Percentiles rank a stretch among this genome's conserved stretches.
These are phyloP conservation scores for Cyclura pinguis DNA, from an alignment of 2,797 vertebrate species.

Conservation along the genomic window DNA sequence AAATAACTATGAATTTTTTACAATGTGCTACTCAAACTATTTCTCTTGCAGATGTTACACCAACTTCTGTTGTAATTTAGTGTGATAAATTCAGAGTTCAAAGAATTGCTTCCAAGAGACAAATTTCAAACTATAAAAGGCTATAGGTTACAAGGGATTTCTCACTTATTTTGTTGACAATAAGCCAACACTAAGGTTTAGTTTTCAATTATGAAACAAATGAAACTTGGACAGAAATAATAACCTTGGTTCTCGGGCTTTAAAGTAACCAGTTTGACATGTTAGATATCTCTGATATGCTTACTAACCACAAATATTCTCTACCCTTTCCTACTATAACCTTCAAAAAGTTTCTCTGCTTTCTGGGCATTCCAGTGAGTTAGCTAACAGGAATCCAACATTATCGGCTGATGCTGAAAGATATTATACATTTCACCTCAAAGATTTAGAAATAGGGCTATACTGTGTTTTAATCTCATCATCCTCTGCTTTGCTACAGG, in stretches of 20 bases:
- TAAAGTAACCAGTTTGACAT: not conserved
- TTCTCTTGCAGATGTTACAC: not conserved
- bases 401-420: not conserved
- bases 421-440: not conserved
- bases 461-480: not conserved
- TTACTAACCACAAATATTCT: not conserved
- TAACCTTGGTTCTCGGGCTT: not conserved
- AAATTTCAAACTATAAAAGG: not conserved
- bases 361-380: not conserved
- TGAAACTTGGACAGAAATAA: not conserved
- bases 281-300: not conserved
- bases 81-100: not conserved
- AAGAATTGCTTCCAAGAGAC: not conserved
- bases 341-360: not conserved
- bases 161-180: not conserved
- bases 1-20: not conserved
- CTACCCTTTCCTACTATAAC: not conserved
- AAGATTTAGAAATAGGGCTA: not conserved
- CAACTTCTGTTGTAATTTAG: not conserved
- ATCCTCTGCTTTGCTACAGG: not conserved
- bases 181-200: not conserved
- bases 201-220: constrained; percentile 1
- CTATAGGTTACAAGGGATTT: not conserved
- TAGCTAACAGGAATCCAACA: not conserved
- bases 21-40: not conserved